These are phyloP conservation scores for Pipa parva DNA, from an alignment of 2,113 vertebrate species.

Conservation along the genomic window DNA sequence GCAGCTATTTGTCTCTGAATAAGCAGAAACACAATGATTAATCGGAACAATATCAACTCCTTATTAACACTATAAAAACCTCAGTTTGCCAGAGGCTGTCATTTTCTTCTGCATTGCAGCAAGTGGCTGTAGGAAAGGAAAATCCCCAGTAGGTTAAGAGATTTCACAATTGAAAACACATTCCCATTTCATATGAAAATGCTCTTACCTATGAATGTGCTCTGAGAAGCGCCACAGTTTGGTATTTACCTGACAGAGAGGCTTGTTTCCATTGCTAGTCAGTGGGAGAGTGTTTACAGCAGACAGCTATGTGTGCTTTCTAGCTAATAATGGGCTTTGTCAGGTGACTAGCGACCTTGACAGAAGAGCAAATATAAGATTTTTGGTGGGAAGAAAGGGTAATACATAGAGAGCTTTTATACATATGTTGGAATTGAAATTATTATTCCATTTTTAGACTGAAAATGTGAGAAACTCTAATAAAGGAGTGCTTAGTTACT, in stretches of 20 bases:
- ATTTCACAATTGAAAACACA: slow-evolving; percentile 37
- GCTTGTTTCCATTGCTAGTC: not conserved
- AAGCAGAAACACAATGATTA: slow-evolving; percentile 41
- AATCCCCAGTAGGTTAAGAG: slow-evolving; percentile 27
- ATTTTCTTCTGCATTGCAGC: slow-evolving; percentile 61
- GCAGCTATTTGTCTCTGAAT: slow-evolving; percentile 20
- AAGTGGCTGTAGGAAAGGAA: slow-evolving; percentile 43
- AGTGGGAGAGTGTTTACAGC: slow-evolving; percentile 18
- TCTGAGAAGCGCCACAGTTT: slow-evolving; percentile 9
- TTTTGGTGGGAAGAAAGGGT: not conserved
- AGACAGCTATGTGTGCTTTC: slow-evolving; percentile 23
- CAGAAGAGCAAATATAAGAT: slow-evolving; percentile 53
- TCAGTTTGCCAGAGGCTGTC: slow-evolving; percentile 43
- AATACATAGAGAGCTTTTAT: not conserved
- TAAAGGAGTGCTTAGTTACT: not conserved
- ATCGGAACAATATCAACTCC: slow-evolving; percentile 36
- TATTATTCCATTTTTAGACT: not conserved
- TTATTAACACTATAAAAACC: slow-evolving; percentile 43
- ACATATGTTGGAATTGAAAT: not conserved
- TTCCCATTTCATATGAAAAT: slow-evolving; percentile 31
- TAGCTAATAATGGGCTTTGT: slow-evolving; percentile 51
- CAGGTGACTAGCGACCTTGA: slow-evolving; percentile 67
- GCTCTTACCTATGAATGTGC: slow-evolving; percentile 9
- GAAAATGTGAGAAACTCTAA: not conserved
- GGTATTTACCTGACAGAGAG: slow-evolving; percentile 20